phyloP scores from a whole-genome alignment of 2,888 invertebrate genomes.

The Microctonus brassicae region DNA sequence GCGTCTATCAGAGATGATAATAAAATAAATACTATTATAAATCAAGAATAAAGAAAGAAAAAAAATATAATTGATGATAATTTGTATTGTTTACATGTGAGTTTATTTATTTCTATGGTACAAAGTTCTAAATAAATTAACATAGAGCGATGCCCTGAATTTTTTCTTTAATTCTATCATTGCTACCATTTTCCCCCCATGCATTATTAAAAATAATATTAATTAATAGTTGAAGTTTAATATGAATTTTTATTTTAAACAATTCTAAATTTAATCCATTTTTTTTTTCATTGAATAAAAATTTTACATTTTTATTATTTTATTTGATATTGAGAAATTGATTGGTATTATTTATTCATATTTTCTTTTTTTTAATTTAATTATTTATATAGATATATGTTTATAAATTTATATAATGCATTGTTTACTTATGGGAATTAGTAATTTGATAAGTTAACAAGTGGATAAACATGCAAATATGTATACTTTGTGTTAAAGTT shows the following conservation, averaged over 20 bases:
- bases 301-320: no score
- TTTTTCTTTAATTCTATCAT: neutral
- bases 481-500: neutral
- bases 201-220: neutral
- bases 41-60: neutral
- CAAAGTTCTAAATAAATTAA: constrained; percentile 14
- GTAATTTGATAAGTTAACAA: constrained; percentile 16
- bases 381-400: no score
- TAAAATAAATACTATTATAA: neutral
- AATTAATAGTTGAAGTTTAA: no score
- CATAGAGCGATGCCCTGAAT: neutral
- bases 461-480: neutral
- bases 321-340: no score
- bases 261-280: no score
- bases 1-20: neutral
- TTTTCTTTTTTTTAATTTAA: no score
- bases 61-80: neutral
- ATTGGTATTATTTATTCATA: no score
- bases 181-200: neutral
- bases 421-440: constrained; percentile 2
- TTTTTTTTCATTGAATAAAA: no score
- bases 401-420: no score
- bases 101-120: neutral
- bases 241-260: no score
- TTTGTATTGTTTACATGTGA: neutral